phyloP scores from a whole-genome alignment of 2,888 invertebrate species.

The Caenorhabditis afra region DNA sequence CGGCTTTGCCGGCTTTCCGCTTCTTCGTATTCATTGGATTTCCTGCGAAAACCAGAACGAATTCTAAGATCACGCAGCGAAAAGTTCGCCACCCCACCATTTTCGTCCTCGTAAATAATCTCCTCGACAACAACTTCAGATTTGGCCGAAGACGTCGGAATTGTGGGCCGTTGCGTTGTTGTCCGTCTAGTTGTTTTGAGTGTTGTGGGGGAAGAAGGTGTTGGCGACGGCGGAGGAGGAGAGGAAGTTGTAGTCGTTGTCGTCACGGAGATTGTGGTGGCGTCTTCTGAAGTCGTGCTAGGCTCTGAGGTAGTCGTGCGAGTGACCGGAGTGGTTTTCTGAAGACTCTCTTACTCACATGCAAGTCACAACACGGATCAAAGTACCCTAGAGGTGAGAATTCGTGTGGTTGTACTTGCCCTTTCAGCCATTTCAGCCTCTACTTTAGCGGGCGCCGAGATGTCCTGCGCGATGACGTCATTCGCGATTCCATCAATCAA shows the following conservation, averaged over 20 bases:
- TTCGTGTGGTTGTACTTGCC: constrained; percentile 23
- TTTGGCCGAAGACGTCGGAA: constrained; percentile 1
- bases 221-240: not conserved
- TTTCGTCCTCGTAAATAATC: constrained; percentile 53
- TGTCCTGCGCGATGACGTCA: constrained; percentile 58
- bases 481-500: constrained; percentile 40
- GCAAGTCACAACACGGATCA: not conserved
- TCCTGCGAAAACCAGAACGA: constrained; percentile 12
- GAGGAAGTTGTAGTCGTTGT: not conserved
- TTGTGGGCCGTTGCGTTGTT: constrained; percentile 23
- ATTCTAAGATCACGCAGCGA: not conserved
- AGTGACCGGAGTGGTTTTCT: constrained; percentile 29
- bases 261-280: too few relatives aligned
- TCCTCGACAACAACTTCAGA: constrained; percentile 51
- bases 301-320: constrained; percentile 18
- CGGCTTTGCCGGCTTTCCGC: constrained; percentile 43
- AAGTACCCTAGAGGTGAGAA: constrained; percentile 34
- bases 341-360: not conserved
- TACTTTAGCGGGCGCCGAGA: not conserved
- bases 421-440: not conserved
- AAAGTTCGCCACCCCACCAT: constrained; percentile 18
- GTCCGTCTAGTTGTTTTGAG: constrained; percentile 7
- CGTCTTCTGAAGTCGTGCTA: constrained; percentile 9
- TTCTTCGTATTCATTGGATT: constrained; percentile 50
- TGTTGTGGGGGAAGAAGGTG: constrained; percentile 1